These are phyloP conservation scores for Melanotaenia boesemani DNA, from an alignment of 2,797 vertebrate species.

Conservation along the genomic window DNA sequence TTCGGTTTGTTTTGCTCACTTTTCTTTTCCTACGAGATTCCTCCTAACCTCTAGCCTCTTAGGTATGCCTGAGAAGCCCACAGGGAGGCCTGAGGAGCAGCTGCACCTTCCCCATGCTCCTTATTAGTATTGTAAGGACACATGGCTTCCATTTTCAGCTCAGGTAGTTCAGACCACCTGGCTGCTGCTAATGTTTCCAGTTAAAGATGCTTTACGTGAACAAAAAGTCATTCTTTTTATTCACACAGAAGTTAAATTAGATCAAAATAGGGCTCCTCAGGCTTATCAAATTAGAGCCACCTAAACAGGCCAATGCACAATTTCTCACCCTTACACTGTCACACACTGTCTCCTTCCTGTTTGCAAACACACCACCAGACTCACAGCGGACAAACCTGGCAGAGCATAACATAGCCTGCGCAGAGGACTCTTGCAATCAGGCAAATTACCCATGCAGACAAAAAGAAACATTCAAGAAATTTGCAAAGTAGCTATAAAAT, in stretches of 20 bases:
- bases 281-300: not conserved
- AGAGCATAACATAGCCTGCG: not conserved
- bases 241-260: slow-evolving; percentile 12
- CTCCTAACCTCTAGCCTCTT: slow-evolving; percentile 43
- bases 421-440: not conserved
- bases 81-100: slow-evolving; percentile 50
- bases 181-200: slow-evolving; percentile 23
- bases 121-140: slow-evolving; percentile 61
- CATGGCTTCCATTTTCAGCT: slow-evolving; percentile 56
- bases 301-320: slow-evolving; percentile 20
- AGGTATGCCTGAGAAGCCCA: slow-evolving; percentile 46
- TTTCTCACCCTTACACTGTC: slow-evolving; percentile 8
- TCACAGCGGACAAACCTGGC: not conserved
- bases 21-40: slow-evolving; percentile 33
- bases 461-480: not conserved
- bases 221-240: slow-evolving; percentile 25
- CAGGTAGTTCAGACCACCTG: slow-evolving; percentile 49
- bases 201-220: slow-evolving; percentile 30
- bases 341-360: slow-evolving; percentile 8
- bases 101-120: slow-evolving; percentile 60
- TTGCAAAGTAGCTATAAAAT: not conserved
- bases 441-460: not conserved
- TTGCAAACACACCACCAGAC: slow-evolving; percentile 16
- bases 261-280: slow-evolving; percentile 18
- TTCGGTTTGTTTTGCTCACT: slow-evolving; percentile 16